phyloP scores from a whole-genome alignment of 2,888 invertebrate species.

The Helicoverpa assulta region DNA sequence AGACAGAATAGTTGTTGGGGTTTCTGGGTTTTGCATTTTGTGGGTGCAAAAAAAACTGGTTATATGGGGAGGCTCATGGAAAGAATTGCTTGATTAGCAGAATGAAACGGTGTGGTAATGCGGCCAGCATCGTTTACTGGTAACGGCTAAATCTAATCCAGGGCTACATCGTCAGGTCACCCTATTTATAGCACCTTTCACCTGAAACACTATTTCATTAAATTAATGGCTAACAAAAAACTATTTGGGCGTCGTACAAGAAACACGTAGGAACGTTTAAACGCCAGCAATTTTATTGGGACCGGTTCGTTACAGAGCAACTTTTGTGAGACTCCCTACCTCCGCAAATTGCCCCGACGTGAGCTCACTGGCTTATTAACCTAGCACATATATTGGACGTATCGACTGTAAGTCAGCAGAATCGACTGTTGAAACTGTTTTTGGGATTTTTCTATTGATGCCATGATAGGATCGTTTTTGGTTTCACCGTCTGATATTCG shows the following conservation, averaged over 20 bases:
- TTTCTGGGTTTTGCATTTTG: too few relatives aligned
- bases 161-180: too few relatives aligned
- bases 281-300: constrained; percentile 74
- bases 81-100: too few relatives aligned
- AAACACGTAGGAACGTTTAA: constrained; percentile 78
- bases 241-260: constrained; percentile 48
- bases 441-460: constrained; percentile 28
- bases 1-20: too few relatives aligned
- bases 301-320: constrained; percentile 78
- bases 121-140: too few relatives aligned
- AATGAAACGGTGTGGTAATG: too few relatives aligned
- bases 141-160: too few relatives aligned
- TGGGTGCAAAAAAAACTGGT: too few relatives aligned
- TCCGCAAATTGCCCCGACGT: constrained; percentile 77
- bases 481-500: not conserved
- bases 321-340: constrained; percentile 74
- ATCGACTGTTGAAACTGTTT: constrained; percentile 35
- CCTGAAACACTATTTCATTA: constrained; percentile 39
- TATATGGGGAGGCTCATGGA: too few relatives aligned
- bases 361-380: constrained; percentile 75
- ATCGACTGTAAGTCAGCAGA: constrained; percentile 61
- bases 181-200: constrained; percentile 18
- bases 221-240: constrained; percentile 44
- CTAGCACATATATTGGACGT: constrained; percentile 64
- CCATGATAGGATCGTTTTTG: constrained; percentile 5